Base-by-base conservation (phyloP, 2,797 vertebrate species). In the Acomys russatus region DNA sequence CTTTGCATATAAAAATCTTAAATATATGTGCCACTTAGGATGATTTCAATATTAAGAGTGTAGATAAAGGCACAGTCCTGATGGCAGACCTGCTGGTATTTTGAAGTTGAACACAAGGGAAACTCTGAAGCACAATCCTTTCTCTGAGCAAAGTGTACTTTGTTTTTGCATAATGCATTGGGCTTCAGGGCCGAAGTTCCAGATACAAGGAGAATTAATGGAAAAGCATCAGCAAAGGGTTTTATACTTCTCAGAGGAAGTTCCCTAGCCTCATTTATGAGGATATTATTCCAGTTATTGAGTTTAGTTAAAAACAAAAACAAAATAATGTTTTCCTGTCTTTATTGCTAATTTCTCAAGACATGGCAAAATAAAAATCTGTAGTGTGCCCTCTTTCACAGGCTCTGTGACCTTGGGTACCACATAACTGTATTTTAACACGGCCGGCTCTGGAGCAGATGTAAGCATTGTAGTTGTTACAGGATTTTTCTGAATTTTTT, bases 271-370 rank as follows among this genome's bases (percentile, higher is more conserved):
- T 97, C 96, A 96, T 97, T 97, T 97, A 96, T 94, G 96, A 82
- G 95, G 83, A 96, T 97, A 97, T 97, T 97, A 97, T 97, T 97
- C 96, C 92, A 90, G 83, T 91, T 96, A 96, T 59, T 92, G 79
- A 97, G 74, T 95, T 97, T 98, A 97, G 88, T 97, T 98, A 94
- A 94, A 97, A 94, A n/a, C 30, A 96, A 97, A 87, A 95, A 90
- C 90, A 96, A 97, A 97, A 96, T 95, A 96, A 97, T 83, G 70
- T 97, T 97, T 97, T 95, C 83, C 70, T 77, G 77, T 54, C 68
- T 95, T 97, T 96, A 95, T 94, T 92, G 92, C 88, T 95, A 56
- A 94, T 97, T 95, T 97, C 35, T 97, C 71, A 15, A 64, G 84
- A 85, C 70, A 95, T 95, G 68, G 66, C 74, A 93, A 66, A 54